Evolutionary conservation across 2,113 vertebrate genomes (phyloP).

Genomic region (Prionailurus viverrinus): DNA sequence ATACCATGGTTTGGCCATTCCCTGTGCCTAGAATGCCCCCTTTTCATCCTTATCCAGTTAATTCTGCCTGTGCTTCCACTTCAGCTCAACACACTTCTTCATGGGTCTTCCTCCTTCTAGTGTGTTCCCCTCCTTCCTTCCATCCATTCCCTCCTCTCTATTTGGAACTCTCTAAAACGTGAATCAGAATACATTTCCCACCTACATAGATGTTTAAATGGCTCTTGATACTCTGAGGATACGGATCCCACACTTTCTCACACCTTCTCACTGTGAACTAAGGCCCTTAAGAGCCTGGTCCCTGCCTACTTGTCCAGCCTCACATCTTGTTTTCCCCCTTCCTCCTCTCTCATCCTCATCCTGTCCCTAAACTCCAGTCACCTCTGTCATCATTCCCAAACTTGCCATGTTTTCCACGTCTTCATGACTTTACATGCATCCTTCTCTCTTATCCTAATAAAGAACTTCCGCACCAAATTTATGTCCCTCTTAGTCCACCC

Average conservation of each 20-base stretch:
- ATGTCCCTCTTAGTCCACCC: background rate
- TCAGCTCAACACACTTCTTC: background rate
- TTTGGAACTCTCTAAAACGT: background rate
- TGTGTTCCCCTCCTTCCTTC: background rate
- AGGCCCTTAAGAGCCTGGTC: background rate
- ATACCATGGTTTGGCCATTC: background rate
- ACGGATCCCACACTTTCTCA: background rate
- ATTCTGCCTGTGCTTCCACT: background rate
- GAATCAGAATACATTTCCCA: background rate
- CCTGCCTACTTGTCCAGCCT: background rate
- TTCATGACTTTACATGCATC: background rate
- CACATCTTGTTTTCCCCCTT: background rate
- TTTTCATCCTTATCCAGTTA: background rate
- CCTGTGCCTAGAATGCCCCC: background rate
- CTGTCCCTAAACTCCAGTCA: background rate
- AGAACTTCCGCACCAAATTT: background rate
- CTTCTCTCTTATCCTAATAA: background rate
- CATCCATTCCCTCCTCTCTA: background rate
- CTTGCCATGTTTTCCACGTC: background rate
- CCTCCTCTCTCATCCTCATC: background rate
- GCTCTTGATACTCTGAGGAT: background rate
- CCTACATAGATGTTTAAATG: background rate
- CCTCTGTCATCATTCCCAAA: background rate
- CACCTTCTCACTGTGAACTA: background rate
- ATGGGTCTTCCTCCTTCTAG: background rate